Evolutionary conservation across 2,113 vertebrate genomes (phyloP).

Genomic region (Spea multiplicata): DNA sequence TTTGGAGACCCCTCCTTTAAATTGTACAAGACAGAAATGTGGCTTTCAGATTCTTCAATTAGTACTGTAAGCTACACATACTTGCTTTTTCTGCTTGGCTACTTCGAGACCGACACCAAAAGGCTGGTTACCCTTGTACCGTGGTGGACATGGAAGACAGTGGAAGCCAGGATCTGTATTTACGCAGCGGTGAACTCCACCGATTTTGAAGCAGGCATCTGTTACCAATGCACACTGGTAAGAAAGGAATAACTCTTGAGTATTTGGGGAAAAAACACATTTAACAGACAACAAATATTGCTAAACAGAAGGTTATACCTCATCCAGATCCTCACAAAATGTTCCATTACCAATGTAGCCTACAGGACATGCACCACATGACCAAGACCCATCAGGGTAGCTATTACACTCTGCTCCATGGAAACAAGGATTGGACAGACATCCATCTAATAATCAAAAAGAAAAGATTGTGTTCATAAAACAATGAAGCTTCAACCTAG

Average conservation of each 20-base stretch:
- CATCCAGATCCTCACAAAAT: slow-evolving; percentile 88
- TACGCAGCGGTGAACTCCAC: slow-evolving; percentile 78
- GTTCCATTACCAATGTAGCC: slow-evolving; percentile 92
- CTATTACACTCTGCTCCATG: slow-evolving; percentile 87
- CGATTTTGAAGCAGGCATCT: slow-evolving; percentile 84
- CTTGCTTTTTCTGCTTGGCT: slow-evolving; percentile 87
- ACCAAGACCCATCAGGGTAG: slow-evolving; percentile 91
- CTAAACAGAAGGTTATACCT: slow-evolving; percentile 68
- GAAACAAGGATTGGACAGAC: slow-evolving; percentile 94
- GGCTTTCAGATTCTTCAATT: not conserved
- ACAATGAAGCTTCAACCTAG: not conserved
- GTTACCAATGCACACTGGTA: slow-evolving; percentile 84
- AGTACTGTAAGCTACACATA: slow-evolving; percentile 52
- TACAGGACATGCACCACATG: slow-evolving; percentile 86
- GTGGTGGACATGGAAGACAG: slow-evolving; percentile 89
- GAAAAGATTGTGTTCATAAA: not conserved
- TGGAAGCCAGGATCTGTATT: slow-evolving; percentile 95
- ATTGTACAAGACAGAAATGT: too few relatives aligned
- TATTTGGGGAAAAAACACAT: accelerated
- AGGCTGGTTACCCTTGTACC: slow-evolving; percentile 91
- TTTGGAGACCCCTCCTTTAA: too few relatives aligned
- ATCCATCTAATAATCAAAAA: slow-evolving; percentile 76
- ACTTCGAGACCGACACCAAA: slow-evolving; percentile 83
- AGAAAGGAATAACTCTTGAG: slow-evolving; percentile 21
- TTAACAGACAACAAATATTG: not conserved